phyloP scores from a whole-genome alignment of 2,797 vertebrate genomes.

The Valencia hispanica region DNA sequence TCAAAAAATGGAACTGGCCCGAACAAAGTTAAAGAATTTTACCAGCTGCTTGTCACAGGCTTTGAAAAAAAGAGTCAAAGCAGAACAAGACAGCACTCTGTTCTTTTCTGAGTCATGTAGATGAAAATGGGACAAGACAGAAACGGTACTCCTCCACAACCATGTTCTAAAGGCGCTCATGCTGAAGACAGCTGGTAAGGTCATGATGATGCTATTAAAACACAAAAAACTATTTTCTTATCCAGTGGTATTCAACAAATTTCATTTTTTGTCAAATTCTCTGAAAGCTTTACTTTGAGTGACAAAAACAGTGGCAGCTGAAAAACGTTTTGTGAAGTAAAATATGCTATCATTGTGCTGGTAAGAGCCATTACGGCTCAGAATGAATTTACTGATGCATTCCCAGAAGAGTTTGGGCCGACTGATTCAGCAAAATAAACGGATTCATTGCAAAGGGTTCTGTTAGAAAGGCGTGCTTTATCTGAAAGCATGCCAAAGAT shows the following conservation, averaged over 20 bases:
- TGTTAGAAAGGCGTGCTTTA: not conserved
- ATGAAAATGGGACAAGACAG: not conserved
- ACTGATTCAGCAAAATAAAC: slow-evolving; percentile 4
- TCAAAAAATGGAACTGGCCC: not conserved
- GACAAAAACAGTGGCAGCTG: slow-evolving; percentile 15
- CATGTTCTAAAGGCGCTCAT: not conserved
- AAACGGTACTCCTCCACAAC: not conserved
- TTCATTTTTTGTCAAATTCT: slow-evolving; percentile 2
- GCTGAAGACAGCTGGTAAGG: slow-evolving; percentile 3
- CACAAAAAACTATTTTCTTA: slow-evolving; percentile 2
- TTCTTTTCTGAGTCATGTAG: not conserved
- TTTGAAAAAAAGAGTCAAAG: not conserved
- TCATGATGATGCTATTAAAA: not conserved
- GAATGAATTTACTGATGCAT: not conserved
- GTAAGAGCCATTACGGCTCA: not conserved
- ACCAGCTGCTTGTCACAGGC: not conserved
- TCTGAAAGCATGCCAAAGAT: slow-evolving; percentile 4
- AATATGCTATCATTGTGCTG: slow-evolving; percentile 7
- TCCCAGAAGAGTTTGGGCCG: slow-evolving; percentile 4
- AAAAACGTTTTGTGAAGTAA: slow-evolving; percentile 9
- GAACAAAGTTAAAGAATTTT: not conserved
- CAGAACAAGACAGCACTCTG: not conserved
- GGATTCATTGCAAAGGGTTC: slow-evolving; percentile 5
- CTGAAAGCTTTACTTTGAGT: not conserved
- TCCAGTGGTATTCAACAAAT: slow-evolving; percentile 12